A percentile compares a stretch with the other conserved stretches of the same genome.
Evolutionary conservation across 2,113 vertebrate species (phyloP).

Genomic region (Gulo gulo): DNA sequence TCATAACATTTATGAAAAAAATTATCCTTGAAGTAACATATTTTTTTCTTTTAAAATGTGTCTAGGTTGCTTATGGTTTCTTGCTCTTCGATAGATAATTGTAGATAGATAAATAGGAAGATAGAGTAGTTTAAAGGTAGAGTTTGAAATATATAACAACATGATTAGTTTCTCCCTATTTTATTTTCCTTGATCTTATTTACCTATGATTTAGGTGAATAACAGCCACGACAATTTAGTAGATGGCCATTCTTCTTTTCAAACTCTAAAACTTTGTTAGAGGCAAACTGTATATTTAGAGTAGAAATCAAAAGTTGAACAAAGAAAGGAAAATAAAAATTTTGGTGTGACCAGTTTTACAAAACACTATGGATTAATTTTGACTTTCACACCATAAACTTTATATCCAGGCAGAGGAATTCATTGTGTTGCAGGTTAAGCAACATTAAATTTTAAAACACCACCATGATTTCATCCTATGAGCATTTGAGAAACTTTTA

Average conservation of each 20-base stretch:
- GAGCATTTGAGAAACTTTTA: slow-evolving; percentile 61
- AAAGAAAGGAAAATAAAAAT: slow-evolving; percentile 53
- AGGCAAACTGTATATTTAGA: not conserved
- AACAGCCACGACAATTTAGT: not conserved
- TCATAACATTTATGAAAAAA: not conserved
- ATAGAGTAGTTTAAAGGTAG: not conserved
- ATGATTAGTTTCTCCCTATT: not conserved
- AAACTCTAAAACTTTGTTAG: not conserved
- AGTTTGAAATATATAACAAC: not conserved
- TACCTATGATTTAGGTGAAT: not conserved
- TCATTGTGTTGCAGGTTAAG: slow-evolving; percentile 67
- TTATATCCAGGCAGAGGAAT: slow-evolving; percentile 62
- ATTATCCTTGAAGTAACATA: not conserved
- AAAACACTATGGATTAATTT: slow-evolving; percentile 55
- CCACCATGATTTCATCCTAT: slow-evolving; percentile 66
- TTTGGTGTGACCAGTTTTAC: slow-evolving; percentile 50
- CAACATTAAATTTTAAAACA: slow-evolving; percentile 65
- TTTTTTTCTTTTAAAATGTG: not conserved
- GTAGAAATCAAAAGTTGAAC: slow-evolving; percentile 33
- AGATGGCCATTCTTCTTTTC: not conserved
- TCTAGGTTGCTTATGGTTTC: not conserved
- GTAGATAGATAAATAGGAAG: not conserved
- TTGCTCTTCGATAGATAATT: not conserved
- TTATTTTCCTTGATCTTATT: not conserved
- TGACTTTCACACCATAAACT: slow-evolving; percentile 54